Evolutionary conservation across 37 sponge, comb jelly and placozoan genomes (phyloP).

Genomic region (Lycopodina hypogea): DNA sequence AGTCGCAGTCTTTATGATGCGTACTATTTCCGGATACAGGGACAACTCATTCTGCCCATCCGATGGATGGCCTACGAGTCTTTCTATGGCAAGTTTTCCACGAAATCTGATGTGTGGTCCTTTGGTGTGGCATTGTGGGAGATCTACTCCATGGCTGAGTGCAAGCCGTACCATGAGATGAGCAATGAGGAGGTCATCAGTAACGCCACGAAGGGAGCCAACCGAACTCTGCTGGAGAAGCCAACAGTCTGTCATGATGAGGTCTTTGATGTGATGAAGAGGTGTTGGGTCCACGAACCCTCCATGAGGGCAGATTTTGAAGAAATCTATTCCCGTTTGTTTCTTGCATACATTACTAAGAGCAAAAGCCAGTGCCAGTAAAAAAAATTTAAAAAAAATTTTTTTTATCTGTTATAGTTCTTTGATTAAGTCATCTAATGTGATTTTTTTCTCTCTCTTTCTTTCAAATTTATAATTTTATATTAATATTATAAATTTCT

Average conservation of each 20-base stretch:
- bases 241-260: slow-evolving; percentile 50
- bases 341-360: slow-evolving; percentile 33
- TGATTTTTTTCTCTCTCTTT: no score
- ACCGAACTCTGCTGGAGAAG: slow-evolving; percentile 21
- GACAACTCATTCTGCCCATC: slow-evolving; percentile 61
- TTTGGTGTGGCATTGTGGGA: slow-evolving; percentile 87
- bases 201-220: slow-evolving; percentile 61
- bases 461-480: no score
- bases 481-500: no score
- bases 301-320: slow-evolving; percentile 60
- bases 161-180: slow-evolving; percentile 61
- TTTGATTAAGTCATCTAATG: slow-evolving; percentile 11
- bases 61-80: slow-evolving; percentile 87
- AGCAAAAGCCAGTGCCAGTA: not conserved
- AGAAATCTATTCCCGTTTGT: slow-evolving; percentile 64
- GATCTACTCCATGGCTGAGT: slow-evolving; percentile 57
- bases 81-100: slow-evolving; percentile 83
- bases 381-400: no score
- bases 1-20: slow-evolving; percentile 72
- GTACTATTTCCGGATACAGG: slow-evolving; percentile 60
- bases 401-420: no score
- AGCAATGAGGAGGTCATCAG: slow-evolving; percentile 70
- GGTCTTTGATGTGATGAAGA: slow-evolving; percentile 57
- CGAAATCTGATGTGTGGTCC: slow-evolving; percentile 81
- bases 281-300: slow-evolving; percentile 62